Base-by-base conservation (phyloP, 2,113 vertebrate species). In the Neomonachus schauinslandi region DNA sequence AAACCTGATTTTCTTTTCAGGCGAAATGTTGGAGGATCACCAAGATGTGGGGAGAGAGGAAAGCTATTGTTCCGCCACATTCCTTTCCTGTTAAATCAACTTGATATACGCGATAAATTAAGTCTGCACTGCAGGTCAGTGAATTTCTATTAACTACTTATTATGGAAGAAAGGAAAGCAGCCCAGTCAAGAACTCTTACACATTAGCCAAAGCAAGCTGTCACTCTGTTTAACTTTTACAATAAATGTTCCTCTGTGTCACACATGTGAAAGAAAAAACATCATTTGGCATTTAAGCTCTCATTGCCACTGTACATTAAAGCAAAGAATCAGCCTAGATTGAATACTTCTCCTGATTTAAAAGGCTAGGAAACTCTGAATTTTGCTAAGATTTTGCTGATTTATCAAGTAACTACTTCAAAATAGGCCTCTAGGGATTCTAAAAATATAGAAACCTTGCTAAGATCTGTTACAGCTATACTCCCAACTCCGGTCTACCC, bases 61-160 rank as follows among this genome's bases (percentile, higher is more conserved):
- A 97, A 98, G 80, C 96, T 98, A 95, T 98, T 99, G 98, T 99
- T 98, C 97, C 93, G 92, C 94, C 87, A 95, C 98, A 98, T 99
- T 98, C 98, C 98, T 98, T 97, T 98, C 98, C 98, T 97, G 89
- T 98, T 99, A 98, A 98, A 98, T 98, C 98, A 99, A 98, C 95
- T 97, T 97, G 97, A 97, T 98, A 98, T 98, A 97, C 81, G 49
- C 82, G 91, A 99, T 98, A 99, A 99, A 99, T 98, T 98, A 99
- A 98, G 98, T 98, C 98, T 98, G 98, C 98, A 97, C 98, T 96
- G 94, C 98, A 99, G 98, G 98, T 98, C 98, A 99, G 94, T 91
- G 98, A 98, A 99, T 98, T 99, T 98, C 98, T 98, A 98, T 98
- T 99, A 99, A 98, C 8, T 7, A 97, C 98, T 99, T 98, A 98